These are phyloP conservation scores for Artibeus jamaicensis DNA, from an alignment of 2,797 vertebrate species.

Conservation along the genomic window DNA sequence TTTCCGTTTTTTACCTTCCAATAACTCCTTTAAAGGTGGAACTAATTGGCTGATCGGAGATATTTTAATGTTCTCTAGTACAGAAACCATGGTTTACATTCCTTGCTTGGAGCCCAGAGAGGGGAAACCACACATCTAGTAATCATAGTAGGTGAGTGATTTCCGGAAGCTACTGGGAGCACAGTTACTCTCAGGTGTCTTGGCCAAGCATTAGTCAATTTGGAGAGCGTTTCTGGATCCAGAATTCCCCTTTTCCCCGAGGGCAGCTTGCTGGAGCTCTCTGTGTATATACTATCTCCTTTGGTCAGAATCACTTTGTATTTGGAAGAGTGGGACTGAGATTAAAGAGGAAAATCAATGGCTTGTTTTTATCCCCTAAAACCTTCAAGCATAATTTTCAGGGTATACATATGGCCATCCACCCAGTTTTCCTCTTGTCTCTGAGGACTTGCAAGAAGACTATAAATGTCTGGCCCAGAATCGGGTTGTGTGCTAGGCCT, in stretches of 20 bases:
- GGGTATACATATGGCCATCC: neutral
- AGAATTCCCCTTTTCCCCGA: neutral
- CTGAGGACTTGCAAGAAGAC: neutral
- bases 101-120: neutral
- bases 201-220: neutral
- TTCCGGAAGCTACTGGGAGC: neutral
- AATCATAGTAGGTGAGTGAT: neutral
- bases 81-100: neutral
- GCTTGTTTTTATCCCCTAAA: neutral
- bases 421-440: neutral
- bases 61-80: neutral
- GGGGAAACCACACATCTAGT: neutral
- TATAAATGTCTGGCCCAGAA: neutral
- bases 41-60: neutral
- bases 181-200: neutral
- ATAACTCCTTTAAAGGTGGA: neutral
- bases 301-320: neutral
- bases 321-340: neutral
- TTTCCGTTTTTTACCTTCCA: neutral
- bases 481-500: neutral
- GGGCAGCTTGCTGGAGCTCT: neutral
- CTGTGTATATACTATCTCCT: neutral
- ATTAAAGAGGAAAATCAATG: neutral
- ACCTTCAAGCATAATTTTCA: neutral
- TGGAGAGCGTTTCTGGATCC: neutral